phyloP scores from a whole-genome alignment of 2,113 vertebrate genomes.

The Cyanoderma ruficeps region DNA sequence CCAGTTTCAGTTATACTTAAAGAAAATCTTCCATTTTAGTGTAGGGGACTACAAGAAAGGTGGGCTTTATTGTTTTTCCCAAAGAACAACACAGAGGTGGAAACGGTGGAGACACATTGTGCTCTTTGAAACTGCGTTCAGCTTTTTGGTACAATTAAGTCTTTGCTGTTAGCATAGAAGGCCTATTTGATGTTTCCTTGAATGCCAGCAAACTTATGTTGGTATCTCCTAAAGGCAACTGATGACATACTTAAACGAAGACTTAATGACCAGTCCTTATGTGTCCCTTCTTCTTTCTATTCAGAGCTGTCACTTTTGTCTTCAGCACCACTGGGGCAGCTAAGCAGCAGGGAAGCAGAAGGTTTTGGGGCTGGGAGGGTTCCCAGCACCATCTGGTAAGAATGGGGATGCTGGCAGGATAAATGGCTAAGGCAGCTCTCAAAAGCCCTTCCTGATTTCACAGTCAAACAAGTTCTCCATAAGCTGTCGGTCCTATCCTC shows the following conservation, averaged over 20 bases:
- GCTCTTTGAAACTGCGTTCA: conserved; percentile 30
- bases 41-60: background rate
- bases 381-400: background rate
- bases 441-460: background rate
- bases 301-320: background rate
- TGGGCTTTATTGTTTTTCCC: background rate
- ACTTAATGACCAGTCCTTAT: background rate
- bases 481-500: background rate
- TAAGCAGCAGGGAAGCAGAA: background rate
- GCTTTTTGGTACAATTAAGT: conserved; percentile 36
- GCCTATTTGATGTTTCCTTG: background rate
- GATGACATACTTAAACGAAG: background rate
- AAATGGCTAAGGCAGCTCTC: background rate
- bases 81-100: background rate
- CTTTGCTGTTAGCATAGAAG: conserved; percentile 16
- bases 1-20: background rate
- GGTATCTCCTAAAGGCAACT: background rate
- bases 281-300: background rate
- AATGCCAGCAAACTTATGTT: background rate
- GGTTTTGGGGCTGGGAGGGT: accelerated
- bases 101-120: conserved; percentile 21
- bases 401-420: background rate
- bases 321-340: background rate
- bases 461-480: background rate
- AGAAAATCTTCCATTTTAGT: background rate